Evolutionary conservation across 2,113 vertebrate genomes (phyloP).

Genomic region (Arvicanthis niloticus): DNA sequence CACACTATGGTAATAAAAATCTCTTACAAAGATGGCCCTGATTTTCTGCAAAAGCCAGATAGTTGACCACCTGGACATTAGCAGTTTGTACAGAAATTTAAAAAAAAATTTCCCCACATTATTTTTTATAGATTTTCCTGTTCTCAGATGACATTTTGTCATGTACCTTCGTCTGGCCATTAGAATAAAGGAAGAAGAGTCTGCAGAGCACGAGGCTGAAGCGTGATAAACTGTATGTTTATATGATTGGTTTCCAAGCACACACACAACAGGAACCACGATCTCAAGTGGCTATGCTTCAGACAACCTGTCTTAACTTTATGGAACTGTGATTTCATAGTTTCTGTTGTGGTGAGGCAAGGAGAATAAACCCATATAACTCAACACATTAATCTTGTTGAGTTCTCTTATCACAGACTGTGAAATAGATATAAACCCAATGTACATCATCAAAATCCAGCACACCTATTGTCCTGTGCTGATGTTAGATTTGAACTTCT

Average conservation of each 20-base stretch:
- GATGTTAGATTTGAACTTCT: not conserved
- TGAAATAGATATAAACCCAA: not conserved
- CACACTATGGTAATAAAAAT: fast-evolving
- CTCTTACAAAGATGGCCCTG: not conserved
- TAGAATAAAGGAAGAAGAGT: not conserved
- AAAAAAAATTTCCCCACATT: fast-evolving
- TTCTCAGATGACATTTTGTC: not conserved
- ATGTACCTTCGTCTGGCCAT: not conserved
- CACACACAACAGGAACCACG: not conserved
- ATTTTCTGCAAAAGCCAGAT: not conserved
- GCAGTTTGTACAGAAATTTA: not conserved
- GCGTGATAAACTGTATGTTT: not conserved
- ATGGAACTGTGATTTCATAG: not conserved
- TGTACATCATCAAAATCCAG: not conserved
- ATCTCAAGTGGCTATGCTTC: not conserved
- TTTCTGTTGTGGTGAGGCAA: not conserved
- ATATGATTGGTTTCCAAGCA: not conserved
- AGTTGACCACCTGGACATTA: not conserved
- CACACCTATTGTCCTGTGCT: not conserved
- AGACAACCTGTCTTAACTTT: not conserved
- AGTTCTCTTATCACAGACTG: not conserved
- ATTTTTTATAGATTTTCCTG: not conserved
- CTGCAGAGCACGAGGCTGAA: fast-evolving
- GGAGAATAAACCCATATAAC: not conserved
- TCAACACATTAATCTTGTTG: not conserved